These are phyloP conservation scores for Eristalis pertinax DNA, from an alignment of 2,888 invertebrate species.

Conservation along the genomic window DNA sequence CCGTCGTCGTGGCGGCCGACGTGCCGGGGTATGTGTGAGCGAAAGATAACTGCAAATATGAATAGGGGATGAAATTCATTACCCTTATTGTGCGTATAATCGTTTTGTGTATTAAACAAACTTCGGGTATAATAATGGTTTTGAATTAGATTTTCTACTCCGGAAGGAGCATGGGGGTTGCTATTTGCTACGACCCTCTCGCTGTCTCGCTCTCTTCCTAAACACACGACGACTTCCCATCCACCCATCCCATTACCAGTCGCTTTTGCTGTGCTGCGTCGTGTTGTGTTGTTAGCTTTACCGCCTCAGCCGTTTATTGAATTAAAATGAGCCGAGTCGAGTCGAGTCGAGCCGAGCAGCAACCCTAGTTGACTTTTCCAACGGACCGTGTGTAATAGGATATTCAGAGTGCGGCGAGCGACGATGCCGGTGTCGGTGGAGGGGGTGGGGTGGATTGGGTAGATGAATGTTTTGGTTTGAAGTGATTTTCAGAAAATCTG, in stretches of 20 bases:
- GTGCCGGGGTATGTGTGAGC: conserved; percentile 37
- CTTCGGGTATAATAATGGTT: conserved; percentile 72
- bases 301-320: conserved; percentile 70
- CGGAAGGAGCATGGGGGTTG: conserved; percentile 39
- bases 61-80: conserved; percentile 75
- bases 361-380: conserved; percentile 66
- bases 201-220: conserved; percentile 4
- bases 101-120: conserved; percentile 75
- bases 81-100: conserved; percentile 76
- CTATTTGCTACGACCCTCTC: not conserved
- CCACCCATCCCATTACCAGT: conserved; percentile 63
- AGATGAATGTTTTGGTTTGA: conserved; percentile 67
- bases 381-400: conserved; percentile 71
- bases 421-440: not conserved
- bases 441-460: conserved; percentile 30
- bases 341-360: conserved; percentile 17
- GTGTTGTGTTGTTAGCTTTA: conserved; percentile 4
- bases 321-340: conserved; percentile 59
- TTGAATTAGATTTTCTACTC: conserved; percentile 70
- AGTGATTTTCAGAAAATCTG: conserved; percentile 72
- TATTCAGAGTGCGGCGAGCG: conserved; percentile 20
- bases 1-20: conserved; percentile 1
- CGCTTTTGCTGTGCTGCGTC: conserved; percentile 16
- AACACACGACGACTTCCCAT: conserved; percentile 31
- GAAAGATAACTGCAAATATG: conserved; percentile 70